Conservation (phyloP, 2,113 vertebrate species). For the Oryzias curvinotus region DNA sequence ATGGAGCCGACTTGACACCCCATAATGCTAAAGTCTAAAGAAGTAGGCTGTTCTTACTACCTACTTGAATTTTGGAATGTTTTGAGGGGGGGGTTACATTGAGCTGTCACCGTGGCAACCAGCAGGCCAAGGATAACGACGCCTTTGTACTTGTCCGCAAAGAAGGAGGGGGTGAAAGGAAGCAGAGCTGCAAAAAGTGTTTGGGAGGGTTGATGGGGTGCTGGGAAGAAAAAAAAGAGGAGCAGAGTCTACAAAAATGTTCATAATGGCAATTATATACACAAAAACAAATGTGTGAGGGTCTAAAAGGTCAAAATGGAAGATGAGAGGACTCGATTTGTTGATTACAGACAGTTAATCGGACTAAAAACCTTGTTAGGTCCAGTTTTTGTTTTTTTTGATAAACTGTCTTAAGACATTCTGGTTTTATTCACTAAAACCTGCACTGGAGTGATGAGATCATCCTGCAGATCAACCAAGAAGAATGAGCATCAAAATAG, state of each 20-base stretch:
- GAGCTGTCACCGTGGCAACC: conserved; percentile 56
- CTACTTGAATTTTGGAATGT: conserved; percentile 73
- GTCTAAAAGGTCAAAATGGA: background rate
- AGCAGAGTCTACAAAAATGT: conserved; percentile 29
- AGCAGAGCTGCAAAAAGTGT: conserved; percentile 35
- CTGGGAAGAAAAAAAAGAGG: background rate
- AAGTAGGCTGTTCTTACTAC: conserved; percentile 35
- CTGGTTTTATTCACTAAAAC: background rate
- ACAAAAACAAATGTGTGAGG: conserved; percentile 16
- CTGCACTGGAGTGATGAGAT: background rate
- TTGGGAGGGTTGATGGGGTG: conserved; percentile 9
- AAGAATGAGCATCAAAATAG: background rate
- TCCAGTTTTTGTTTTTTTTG: background rate
- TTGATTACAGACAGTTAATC: conserved; percentile 7
- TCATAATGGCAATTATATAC: conserved; percentile 11
- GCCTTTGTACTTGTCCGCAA: conserved; percentile 69
- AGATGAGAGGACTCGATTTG: background rate
- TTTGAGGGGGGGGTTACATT: conserved; percentile 20
- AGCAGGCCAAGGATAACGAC: conserved; percentile 69
- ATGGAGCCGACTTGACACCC: conserved; percentile 12
- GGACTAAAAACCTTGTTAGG: background rate
- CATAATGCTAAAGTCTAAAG: conserved; percentile 15
- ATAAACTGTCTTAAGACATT: background rate
- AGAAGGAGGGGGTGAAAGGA: conserved; percentile 62
- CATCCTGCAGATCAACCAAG: background rate